These are phyloP conservation scores for Struthidea cinerea DNA, from an alignment of 2,113 vertebrate genomes.

Conservation along the genomic window DNA sequence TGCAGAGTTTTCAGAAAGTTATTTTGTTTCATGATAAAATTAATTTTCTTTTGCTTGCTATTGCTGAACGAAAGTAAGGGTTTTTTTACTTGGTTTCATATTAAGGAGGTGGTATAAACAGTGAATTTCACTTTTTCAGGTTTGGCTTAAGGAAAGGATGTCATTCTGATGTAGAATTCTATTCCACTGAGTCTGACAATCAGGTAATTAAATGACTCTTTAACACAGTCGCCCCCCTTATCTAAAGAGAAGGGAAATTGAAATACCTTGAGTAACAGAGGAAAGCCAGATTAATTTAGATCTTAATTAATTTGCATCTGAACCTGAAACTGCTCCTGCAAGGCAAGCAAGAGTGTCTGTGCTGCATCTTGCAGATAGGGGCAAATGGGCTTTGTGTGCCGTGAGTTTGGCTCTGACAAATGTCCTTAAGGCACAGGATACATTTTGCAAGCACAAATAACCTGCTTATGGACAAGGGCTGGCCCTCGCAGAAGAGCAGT, in stretches of 20 bases:
- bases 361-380: background rate
- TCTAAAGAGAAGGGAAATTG: background rate
- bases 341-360: background rate
- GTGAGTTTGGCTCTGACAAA: background rate
- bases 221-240: background rate
- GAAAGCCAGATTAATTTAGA: background rate
- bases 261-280: background rate
- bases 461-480: background rate
- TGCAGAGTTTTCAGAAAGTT: background rate
- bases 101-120: background rate
- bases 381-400: background rate
- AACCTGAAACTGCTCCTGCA: background rate
- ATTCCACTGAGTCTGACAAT: constrained; percentile 82
- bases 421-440: background rate
- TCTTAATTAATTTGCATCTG: background rate
- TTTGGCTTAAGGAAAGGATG: constrained; percentile 56
- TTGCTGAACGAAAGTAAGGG: background rate
- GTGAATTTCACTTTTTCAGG: constrained; percentile 41
- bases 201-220: constrained; percentile 73
- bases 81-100: background rate
- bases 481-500: background rate
- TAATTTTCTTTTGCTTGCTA: background rate
- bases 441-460: background rate
- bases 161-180: constrained; percentile 59
- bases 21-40: background rate